Percentiles rank a stretch among this genome's conserved stretches.
Evolutionary conservation across 2,113 vertebrate species (phyloP).

Genomic region (Albula glossodonta): DNA sequence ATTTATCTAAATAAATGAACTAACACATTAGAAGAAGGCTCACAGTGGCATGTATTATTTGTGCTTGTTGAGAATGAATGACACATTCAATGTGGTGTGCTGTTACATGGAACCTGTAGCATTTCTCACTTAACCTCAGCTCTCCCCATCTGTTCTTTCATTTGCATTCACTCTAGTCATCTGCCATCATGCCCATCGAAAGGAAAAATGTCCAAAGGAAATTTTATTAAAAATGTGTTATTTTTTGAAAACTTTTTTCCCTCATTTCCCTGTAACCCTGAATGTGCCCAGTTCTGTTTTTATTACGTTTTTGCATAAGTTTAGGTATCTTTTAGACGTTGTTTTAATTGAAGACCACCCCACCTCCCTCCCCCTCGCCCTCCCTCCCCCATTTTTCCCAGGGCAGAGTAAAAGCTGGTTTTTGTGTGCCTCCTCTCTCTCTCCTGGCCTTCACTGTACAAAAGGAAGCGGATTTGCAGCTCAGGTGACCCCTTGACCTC

Average conservation of each 20-base stretch:
- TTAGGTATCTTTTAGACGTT: too few species aligned
- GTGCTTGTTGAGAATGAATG: neutral
- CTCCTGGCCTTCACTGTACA: conserved; percentile 89
- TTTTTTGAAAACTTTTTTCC: neutral
- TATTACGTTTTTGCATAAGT: too few species aligned
- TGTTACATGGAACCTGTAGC: neutral
- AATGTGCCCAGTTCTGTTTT: neutral
- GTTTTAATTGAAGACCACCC: conserved; percentile 81
- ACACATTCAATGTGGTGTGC: neutral
- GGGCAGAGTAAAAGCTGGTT: conserved; percentile 80
- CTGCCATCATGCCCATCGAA: neutral
- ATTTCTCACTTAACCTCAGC: neutral
- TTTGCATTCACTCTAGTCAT: neutral
- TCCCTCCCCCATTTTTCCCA: conserved; percentile 84
- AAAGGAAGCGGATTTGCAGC: conserved; percentile 95
- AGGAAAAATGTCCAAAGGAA: too few species aligned
- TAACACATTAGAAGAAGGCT: neutral
- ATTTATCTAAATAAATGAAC: neutral
- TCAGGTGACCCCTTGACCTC: conserved; percentile 90
- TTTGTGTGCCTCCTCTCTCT: conserved; percentile 75
- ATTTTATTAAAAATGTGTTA: too few species aligned
- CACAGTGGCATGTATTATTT: neutral
- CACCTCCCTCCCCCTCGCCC: conserved; percentile 62
- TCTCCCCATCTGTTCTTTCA: neutral
- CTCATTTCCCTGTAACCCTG: neutral